Evolutionary conservation across 2,113 vertebrate species (phyloP).

Genomic region (Montifringilla adamsi): DNA sequence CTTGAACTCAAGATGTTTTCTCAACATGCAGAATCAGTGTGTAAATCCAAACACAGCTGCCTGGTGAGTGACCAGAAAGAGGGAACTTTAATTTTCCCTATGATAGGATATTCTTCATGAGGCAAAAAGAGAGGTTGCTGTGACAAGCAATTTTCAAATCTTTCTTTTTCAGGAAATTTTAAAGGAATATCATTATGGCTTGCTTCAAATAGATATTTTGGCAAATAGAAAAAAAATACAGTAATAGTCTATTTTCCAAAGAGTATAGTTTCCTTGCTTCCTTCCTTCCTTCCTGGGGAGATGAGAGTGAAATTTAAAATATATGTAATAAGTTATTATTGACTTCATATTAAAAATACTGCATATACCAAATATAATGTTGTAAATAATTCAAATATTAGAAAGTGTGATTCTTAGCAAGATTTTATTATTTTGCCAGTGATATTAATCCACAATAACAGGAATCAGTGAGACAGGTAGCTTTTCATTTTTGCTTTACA

Average conservation of each 20-base stretch:
- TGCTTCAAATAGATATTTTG: not conserved
- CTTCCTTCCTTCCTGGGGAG: not conserved
- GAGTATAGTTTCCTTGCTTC: not conserved
- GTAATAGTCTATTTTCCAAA: not conserved
- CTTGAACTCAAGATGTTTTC: not conserved
- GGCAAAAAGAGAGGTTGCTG: not conserved
- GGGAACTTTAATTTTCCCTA: not conserved
- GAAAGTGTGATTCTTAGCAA: not conserved
- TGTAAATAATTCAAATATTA: not conserved
- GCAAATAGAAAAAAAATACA: not conserved
- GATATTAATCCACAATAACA: not conserved
- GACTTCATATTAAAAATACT: not conserved
- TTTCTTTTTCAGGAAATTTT: not conserved
- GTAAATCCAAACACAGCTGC: not conserved
- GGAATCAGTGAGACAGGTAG: not conserved
- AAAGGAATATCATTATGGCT: not conserved
- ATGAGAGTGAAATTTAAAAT: not conserved
- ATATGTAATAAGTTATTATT: not conserved
- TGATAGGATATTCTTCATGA: not conserved
- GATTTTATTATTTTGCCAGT: not conserved
- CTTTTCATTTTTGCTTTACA: not conserved
- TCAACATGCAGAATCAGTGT: not conserved
- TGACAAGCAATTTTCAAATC: not conserved
- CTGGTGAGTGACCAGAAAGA: not conserved
- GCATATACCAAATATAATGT: not conserved